Conservation (phyloP, 2,797 vertebrate species). For the Clarias laeviceps region DNA sequence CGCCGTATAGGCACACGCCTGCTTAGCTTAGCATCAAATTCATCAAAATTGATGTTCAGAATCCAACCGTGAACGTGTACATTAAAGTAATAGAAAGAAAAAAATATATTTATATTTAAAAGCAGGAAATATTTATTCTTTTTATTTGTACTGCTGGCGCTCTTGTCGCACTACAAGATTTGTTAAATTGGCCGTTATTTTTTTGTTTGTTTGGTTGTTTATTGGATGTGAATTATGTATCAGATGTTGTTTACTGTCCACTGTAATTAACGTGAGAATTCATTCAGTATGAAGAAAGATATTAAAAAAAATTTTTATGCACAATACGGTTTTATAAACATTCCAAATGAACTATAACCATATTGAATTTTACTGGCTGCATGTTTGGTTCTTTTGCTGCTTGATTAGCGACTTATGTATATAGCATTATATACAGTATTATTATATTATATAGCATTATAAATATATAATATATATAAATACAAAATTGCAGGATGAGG, state of each 20-base stretch:
- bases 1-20: neutral
- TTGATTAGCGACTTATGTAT: neutral
- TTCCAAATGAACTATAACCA: slow-evolving; percentile 8
- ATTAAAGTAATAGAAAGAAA: slow-evolving; percentile 6
- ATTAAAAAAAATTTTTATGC: neutral
- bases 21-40: neutral
- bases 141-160: slow-evolving; percentile 55
- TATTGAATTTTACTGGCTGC: neutral
- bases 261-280: neutral
- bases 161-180: slow-evolving; percentile 60
- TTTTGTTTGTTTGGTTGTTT: slow-evolving; percentile 55
- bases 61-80: neutral
- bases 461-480: too few relatives aligned
- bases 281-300: neutral
- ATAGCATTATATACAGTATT: too few relatives aligned
- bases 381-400: neutral
- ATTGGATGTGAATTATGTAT: neutral
- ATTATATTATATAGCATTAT: too few relatives aligned
- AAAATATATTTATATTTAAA: slow-evolving; percentile 60
- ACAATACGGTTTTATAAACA: slow-evolving; percentile 7
- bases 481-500: neutral
- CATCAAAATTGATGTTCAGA: neutral
- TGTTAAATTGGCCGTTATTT: slow-evolving; percentile 64
- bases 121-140: slow-evolving; percentile 63
- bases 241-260: neutral